Evolutionary conservation across 2,888 invertebrate species (phyloP).

Genomic region (Apantesis nais): DNA sequence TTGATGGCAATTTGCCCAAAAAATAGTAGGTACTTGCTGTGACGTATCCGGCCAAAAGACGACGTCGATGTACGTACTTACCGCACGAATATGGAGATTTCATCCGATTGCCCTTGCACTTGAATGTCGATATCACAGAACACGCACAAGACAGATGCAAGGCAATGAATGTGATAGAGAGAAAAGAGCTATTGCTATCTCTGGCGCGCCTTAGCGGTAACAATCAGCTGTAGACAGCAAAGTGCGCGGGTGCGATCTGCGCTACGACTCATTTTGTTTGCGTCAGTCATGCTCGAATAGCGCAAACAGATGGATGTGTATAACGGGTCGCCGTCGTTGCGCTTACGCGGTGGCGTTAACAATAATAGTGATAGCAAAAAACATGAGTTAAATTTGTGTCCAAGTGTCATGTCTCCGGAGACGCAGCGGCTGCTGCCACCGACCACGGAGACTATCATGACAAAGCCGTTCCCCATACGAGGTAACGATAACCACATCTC

Average conservation of each 20-base stretch:
- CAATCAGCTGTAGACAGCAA: conserved; percentile 42
- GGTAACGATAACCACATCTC: conserved; percentile 78
- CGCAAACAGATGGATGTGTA: conserved; percentile 72
- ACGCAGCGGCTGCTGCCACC: conserved; percentile 90
- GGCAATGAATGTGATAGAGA: not conserved
- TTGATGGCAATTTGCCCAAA: conserved; percentile 54
- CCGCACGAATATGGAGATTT: conserved; percentile 15
- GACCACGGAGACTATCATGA: conserved; percentile 93
- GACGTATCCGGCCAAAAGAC: conserved; percentile 21
- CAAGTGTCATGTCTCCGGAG: conserved; percentile 90
- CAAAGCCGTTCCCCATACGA: conserved; percentile 95
- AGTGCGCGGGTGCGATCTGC: conserved; percentile 10
- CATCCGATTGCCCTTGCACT: conserved; percentile 57
- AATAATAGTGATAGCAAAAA: conserved; percentile 71
- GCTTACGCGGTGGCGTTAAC: conserved; percentile 76
- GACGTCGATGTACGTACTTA: conserved; percentile 1
- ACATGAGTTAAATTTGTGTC: conserved; percentile 86
- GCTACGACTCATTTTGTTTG: not conserved
- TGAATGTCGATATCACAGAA: conserved; percentile 41
- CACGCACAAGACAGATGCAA: conserved; percentile 41
- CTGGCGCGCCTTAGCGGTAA: conserved; percentile 13
- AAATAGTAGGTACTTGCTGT: conserved; percentile 31
- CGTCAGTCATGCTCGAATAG: conserved; percentile 77
- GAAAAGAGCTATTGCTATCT: conserved; percentile 8
- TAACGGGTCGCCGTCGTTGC: conserved; percentile 79